Evolutionary conservation across 1,140 invertebrate species (phyloP).

Genomic region (Aphelinus atriplicis): DNA sequence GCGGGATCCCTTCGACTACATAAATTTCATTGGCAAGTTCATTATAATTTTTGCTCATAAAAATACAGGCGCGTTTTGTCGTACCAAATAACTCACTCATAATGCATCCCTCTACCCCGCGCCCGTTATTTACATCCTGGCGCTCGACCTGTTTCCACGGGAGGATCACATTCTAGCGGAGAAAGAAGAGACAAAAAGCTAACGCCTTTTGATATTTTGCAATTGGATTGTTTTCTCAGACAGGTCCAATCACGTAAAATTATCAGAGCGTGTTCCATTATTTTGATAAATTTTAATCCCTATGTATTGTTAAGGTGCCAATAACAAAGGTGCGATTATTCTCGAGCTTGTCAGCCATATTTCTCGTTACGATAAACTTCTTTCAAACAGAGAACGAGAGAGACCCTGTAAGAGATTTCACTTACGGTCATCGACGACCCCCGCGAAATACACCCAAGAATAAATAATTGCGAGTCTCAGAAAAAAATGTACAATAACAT

Average conservation of each 20-base stretch:
- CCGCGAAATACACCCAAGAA: no score
- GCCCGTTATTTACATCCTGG: constrained; percentile 23
- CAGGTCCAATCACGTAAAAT: not conserved
- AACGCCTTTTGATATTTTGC: not conserved
- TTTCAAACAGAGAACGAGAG: no score
- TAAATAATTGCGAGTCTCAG: no score
- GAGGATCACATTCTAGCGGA: constrained; percentile 15
- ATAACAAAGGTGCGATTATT: no score
- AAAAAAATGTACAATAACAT: no score
- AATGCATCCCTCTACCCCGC: constrained; percentile 16
- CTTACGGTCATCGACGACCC: no score
- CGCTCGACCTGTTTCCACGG: constrained; percentile 2
- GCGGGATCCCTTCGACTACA: constrained; percentile 9
- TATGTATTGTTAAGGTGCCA: no score
- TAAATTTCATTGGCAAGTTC: constrained; percentile 36
- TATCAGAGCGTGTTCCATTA: not conserved
- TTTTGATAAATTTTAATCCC: no score
- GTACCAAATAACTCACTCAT: constrained; percentile 27
- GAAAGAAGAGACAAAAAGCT: not conserved
- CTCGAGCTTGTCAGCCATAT: no score
- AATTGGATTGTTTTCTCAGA: not conserved
- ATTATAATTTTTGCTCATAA: constrained; percentile 34
- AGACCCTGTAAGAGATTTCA: no score
- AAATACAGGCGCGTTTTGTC: constrained; percentile 19
- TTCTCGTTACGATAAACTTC: no score